phyloP scores from a whole-genome alignment of 2,888 invertebrate genomes.

The Melolontha melolontha region DNA sequence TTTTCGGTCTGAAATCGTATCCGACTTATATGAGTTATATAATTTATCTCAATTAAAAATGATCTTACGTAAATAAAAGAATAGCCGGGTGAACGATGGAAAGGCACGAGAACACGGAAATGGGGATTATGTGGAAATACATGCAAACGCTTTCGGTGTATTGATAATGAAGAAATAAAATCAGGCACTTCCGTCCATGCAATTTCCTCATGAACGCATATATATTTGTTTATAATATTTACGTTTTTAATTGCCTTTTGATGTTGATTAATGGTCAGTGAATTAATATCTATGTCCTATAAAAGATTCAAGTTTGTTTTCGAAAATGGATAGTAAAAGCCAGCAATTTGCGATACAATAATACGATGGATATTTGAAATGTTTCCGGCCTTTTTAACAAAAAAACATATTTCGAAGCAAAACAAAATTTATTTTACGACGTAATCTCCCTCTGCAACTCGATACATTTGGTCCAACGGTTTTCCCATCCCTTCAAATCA shows the following conservation, averaged over 20 bases:
- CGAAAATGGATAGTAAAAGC: too few relatives aligned
- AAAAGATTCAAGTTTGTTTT: too few relatives aligned
- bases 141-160: conserved; percentile 11
- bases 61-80: conserved; percentile 15
- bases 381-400: too few relatives aligned
- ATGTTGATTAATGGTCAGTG: conserved; percentile 22
- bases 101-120: conserved; percentile 12
- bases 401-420: too few relatives aligned
- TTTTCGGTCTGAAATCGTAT: too few relatives aligned
- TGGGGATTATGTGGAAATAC: conserved; percentile 15
- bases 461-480: too few relatives aligned
- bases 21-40: not conserved
- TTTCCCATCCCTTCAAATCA: too few relatives aligned
- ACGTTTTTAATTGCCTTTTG: conserved; percentile 25
- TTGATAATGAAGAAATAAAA: conserved; percentile 21
- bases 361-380: too few relatives aligned
- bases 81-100: not conserved
- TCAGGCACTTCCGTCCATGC: not conserved
- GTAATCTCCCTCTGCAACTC: too few relatives aligned
- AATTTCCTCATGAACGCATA: conserved; percentile 1
- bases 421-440: too few relatives aligned
- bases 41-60: conserved; percentile 23
- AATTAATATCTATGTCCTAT: too few relatives aligned
- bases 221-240: not conserved
- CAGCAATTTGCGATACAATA: too few relatives aligned